Evolutionary conservation across 2,888 invertebrate species (phyloP).

Genomic region (Parascotia fuliginaria): DNA sequence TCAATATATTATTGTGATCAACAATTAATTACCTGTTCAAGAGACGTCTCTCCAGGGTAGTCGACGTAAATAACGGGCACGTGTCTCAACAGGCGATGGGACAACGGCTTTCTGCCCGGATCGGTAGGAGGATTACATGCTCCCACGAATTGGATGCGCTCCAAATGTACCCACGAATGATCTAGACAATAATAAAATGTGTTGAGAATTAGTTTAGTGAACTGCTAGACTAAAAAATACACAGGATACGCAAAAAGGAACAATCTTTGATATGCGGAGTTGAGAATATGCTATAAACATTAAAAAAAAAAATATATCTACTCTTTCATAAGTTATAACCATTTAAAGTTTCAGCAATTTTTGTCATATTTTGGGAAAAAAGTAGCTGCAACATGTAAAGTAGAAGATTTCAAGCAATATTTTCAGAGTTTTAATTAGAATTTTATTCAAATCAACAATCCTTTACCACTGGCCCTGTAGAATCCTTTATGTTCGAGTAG

Average conservation of each 20-base stretch:
- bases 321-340: too few species aligned
- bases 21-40: constrained; percentile 89
- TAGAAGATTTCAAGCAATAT: too few species aligned
- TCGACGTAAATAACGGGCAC: constrained; percentile 99
- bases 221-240: too few species aligned
- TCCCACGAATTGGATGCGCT: constrained; percentile 99
- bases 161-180: constrained; percentile 98
- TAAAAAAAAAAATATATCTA: too few species aligned
- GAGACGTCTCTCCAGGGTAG: constrained; percentile 98
- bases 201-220: background rate
- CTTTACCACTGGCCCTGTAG: constrained; percentile 90
- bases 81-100: constrained; percentile 94
- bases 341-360: too few species aligned
- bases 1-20: background rate
- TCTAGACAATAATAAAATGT: constrained; percentile 76
- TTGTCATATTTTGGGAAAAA: too few species aligned
- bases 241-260: too few species aligned
- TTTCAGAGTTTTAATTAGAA: too few species aligned
- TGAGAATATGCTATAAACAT: too few species aligned
- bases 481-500: constrained; percentile 98
- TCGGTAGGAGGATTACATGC: constrained; percentile 99
- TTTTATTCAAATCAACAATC: background rate
- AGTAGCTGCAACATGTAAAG: too few species aligned
- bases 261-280: too few species aligned
- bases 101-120: constrained; percentile 98